These are phyloP conservation scores for Ailurus styani DNA, from an alignment of 2,113 vertebrate species.

Conservation along the genomic window DNA sequence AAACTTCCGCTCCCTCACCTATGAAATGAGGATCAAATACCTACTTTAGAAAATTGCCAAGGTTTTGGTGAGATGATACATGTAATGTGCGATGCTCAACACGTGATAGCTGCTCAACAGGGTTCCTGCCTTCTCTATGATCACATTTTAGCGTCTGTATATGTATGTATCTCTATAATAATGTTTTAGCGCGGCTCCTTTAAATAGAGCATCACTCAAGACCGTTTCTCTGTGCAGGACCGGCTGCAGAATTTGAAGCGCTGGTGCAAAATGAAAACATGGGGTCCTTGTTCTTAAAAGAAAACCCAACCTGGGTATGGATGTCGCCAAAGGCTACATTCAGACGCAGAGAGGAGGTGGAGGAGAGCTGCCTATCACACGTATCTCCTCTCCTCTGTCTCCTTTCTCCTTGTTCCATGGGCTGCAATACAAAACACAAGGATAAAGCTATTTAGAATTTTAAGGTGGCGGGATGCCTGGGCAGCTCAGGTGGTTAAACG, in stretches of 20 bases:
- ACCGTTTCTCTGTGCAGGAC: neutral
- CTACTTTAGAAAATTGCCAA: neutral
- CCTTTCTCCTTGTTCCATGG: neutral
- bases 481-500: too few relatives aligned
- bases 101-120: accelerated
- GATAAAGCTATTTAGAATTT: neutral
- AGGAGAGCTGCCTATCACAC: accelerated
- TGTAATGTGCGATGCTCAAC: accelerated
- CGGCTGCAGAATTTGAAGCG: too few relatives aligned
- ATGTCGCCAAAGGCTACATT: neutral
- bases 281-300: neutral
- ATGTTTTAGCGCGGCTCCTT: neutral
- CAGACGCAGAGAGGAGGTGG: neutral
- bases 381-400: accelerated
- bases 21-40: neutral
- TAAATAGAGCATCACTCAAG: neutral
- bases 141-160: neutral
- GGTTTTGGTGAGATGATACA: too few relatives aligned
- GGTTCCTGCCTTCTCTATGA: too few relatives aligned
- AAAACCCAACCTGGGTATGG: neutral
- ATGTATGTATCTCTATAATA: neutral
- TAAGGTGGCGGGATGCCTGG: too few relatives aligned
- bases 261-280: neutral
- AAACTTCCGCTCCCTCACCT: neutral
- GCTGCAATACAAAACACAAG: neutral